These are phyloP conservation scores for Leptogaster cylindrica DNA, from an alignment of 2,888 invertebrate genomes.

Conservation along the genomic window DNA sequence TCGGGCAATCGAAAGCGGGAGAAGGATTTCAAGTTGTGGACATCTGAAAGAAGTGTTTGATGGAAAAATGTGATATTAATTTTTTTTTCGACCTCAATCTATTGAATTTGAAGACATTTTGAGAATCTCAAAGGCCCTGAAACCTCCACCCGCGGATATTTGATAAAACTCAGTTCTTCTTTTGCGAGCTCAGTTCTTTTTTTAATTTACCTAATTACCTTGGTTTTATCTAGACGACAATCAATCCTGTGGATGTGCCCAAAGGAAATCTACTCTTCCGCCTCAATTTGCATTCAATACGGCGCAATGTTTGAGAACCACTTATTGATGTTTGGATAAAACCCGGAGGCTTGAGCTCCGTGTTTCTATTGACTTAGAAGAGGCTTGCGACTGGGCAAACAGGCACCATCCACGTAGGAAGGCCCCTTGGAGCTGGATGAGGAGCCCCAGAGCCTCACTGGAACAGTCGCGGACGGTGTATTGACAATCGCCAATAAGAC, in stretches of 20 bases:
- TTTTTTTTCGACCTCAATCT: neutral
- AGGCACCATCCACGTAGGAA: slow-evolving; percentile 16
- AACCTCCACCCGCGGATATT: neutral
- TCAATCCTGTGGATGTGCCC: neutral
- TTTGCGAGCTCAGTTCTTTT: neutral
- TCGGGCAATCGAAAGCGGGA: neutral
- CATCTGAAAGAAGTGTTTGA: neutral
- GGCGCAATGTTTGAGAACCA: slow-evolving; percentile 34
- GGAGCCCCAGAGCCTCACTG: slow-evolving; percentile 8
- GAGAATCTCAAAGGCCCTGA: neutral
- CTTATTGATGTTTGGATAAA: slow-evolving; percentile 34
- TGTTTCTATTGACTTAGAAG: slow-evolving; percentile 26
- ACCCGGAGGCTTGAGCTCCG: slow-evolving; percentile 8
- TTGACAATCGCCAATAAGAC: slow-evolving; percentile 35
- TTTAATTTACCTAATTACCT: slow-evolving; percentile 21
- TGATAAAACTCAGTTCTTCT: neutral
- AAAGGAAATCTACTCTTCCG: slow-evolving; percentile 20
- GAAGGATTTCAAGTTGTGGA: neutral
- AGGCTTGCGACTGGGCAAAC: slow-evolving; percentile 21
- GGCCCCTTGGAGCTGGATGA: neutral
- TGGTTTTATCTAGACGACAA: neutral
- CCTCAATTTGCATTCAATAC: slow-evolving; percentile 39
- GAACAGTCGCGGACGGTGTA: neutral
- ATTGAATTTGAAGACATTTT: neutral
- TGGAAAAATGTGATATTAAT: neutral